Base-by-base conservation (phyloP, 2,797 vertebrate genomes). In the Buceros bicornis region DNA sequence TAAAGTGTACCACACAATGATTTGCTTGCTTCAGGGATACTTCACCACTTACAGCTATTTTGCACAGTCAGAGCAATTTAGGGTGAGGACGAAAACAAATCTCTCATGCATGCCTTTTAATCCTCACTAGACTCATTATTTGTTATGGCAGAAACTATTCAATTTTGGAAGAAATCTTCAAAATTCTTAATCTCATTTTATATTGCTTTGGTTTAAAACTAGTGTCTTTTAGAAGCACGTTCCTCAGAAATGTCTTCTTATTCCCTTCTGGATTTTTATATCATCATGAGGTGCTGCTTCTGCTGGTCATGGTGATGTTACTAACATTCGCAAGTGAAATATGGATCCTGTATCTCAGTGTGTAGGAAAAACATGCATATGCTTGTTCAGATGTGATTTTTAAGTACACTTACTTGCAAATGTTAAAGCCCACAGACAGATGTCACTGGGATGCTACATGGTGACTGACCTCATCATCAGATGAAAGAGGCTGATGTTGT, bases 21-120 rank as follows among this genome's bases (percentile, higher is more conserved):
- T 88, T 85, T 93, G 85, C 86, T 86, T 87, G 87, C 93, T 94
- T 92, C 78, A 94, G 93, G 82, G 28, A 78, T 51, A 45, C 71
- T 89, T 71, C 17, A 25, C 43, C 43, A 77, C 71, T 95, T 69
- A 73, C 13, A 93, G 91, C 57, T 90, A 66, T 94, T 97, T 94
- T 91, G 78, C 83, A 78, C 65, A 96, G 85, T 94, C 71, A 89
- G 94, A 71, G 47, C 58, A 92, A 87, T 88, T 92, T 77, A 81
- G 28, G 87, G 50, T 58, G 33, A 93, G 83, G 56, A 92, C 69
- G 90, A 95, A 89, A 77, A 64, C 8, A 66, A 81, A 54, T 25
- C 64, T 85, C 65, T 67, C 65, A 53, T 24, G 26, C 43, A 77
- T 2, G 20, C 22, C 3, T 45, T 66, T 90, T 83, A 56, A 26